Conservation (phyloP, 2,113 vertebrate genomes). For the Microcebus jonahi region DNA sequence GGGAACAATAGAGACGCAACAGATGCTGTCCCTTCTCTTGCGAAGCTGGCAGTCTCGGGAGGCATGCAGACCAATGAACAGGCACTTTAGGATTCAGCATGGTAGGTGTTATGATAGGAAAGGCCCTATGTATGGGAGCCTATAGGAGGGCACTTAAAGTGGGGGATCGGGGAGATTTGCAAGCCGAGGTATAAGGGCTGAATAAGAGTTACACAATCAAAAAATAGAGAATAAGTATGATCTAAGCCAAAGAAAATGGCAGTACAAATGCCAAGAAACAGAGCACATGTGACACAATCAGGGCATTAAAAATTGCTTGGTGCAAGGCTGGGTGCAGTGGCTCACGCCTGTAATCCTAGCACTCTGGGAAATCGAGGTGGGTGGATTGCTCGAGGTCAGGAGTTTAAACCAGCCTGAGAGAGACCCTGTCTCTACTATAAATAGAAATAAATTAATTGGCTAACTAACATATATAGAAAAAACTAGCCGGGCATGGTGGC, state of each 20-base stretch:
- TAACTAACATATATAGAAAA: no score
- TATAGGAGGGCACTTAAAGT: not conserved
- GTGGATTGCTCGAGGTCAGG: no score
- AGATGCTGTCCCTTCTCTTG: not conserved
- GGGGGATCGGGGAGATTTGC: not conserved
- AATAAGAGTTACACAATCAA: not conserved
- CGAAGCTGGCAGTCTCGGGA: not conserved
- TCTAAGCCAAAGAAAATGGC: not conserved
- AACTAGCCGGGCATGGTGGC: no score
- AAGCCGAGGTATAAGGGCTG: not conserved
- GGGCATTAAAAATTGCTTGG: not conserved
- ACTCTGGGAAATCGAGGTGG: no score
- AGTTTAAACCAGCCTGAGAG: no score
- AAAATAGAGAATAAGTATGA: not conserved
- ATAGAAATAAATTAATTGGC: no score
- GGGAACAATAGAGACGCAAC: not conserved
- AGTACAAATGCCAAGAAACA: not conserved
- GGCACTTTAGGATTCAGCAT: constrained; percentile 17
- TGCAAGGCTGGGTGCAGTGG: no score
- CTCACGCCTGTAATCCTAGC: no score
- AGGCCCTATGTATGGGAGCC: not conserved
- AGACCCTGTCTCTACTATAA: no score
- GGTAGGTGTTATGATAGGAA: not conserved
- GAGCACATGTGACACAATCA: not conserved
- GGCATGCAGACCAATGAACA: not conserved